Conservation (phyloP, 2,113 vertebrate species). For the Zapornia atra region DNA sequence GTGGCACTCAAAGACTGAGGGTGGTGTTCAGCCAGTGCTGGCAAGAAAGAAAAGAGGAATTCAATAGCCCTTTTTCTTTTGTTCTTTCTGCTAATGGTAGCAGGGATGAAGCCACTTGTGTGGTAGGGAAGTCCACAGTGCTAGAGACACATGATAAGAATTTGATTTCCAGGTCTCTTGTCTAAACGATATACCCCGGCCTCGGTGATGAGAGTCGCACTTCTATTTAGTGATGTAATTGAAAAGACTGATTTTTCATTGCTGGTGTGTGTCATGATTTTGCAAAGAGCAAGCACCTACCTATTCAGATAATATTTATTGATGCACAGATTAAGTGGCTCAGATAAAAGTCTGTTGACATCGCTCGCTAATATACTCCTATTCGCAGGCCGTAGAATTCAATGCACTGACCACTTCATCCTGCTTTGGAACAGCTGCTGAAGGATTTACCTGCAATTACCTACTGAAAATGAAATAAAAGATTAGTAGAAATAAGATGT, state of each 20-base stretch:
- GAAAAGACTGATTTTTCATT: not conserved
- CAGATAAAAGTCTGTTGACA: not conserved
- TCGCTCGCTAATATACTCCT: not conserved
- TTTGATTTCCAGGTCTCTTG: not conserved
- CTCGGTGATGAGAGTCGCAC: not conserved
- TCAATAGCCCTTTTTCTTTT: not conserved
- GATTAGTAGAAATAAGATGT: constrained; percentile 60
- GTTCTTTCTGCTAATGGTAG: not conserved
- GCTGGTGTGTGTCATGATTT: not conserved
- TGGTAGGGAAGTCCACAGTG: not conserved
- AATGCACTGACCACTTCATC: not conserved
- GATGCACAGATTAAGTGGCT: not conserved
- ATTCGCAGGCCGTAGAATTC: not conserved
- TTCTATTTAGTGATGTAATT: not conserved
- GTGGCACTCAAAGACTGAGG: not conserved
- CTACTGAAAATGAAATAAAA: constrained; percentile 68
- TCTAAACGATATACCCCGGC: not conserved
- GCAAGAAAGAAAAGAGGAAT: not conserved
- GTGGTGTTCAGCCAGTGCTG: not conserved
- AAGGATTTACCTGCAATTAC: constrained; percentile 63
- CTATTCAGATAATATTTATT: not conserved
- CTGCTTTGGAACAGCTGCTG: not conserved
- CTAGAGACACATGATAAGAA: not conserved
- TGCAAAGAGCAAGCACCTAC: not conserved
- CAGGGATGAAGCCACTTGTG: not conserved